phyloP scores from a whole-genome alignment of 2,113 vertebrate species.

The Triplophysa siluroides region DNA sequence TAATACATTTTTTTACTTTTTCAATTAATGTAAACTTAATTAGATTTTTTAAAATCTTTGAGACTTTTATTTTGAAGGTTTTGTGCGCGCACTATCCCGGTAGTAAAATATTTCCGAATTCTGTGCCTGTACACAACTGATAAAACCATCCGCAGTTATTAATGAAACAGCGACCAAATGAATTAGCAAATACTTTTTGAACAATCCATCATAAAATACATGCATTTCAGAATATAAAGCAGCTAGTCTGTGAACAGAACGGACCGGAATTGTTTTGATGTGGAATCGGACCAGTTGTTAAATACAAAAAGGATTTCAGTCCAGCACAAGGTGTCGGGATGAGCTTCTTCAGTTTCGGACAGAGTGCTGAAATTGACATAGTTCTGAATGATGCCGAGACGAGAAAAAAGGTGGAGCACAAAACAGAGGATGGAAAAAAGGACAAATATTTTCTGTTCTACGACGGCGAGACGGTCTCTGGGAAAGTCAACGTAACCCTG shows the following conservation, averaged over 20 bases:
- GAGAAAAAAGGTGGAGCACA: constrained; percentile 93
- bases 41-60: background rate
- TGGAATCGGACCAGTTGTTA: constrained; percentile 43
- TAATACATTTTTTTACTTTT: no score
- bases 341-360: constrained; percentile 98
- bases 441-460: constrained; percentile 98
- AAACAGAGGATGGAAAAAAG: constrained; percentile 96
- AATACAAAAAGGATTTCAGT: constrained; percentile 10
- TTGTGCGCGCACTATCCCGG: constrained; percentile 14
- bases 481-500: constrained; percentile 89
- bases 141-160: constrained; percentile 8
- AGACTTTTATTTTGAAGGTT: constrained; percentile 46
- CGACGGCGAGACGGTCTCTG: constrained; percentile 94
- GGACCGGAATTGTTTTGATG: constrained; percentile 40
- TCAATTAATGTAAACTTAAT: background rate
- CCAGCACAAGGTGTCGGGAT: constrained; percentile 65
- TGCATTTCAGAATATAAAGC: background rate
- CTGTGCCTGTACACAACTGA: constrained; percentile 21
- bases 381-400: constrained; percentile 91
- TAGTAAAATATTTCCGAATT: constrained; percentile 25
- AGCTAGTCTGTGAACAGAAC: background rate
- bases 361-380: constrained; percentile 93
- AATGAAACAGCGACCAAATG: constrained; percentile 5
- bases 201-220: background rate
- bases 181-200: background rate